Evolutionary conservation across 2,888 invertebrate genomes (phyloP), one percentile per base, ranked within the genome.

Genomic region (Metallyticus violacea): DNA sequence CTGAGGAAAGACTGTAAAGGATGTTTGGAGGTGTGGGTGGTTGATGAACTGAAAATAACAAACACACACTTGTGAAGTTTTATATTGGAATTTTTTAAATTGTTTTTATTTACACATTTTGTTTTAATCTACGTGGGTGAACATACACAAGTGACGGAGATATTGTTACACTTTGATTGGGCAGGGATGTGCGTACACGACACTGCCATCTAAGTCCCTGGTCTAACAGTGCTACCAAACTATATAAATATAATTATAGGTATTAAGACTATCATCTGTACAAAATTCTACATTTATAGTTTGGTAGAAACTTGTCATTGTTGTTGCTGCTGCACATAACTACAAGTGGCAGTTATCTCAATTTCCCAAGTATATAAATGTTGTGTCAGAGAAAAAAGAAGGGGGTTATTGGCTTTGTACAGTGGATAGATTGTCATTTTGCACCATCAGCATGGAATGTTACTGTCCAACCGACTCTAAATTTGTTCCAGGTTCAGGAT

Each of bases 201-300:
- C 9, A 62, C 77, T 27, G 85, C 85, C 85, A 85, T 77, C 77
- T 83, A 83, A 28, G 77, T 77, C 77, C 83, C 83, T 77, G 77
- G 76, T 81, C 85, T 80, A 85, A 80, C 85, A 80, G 28, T 26
- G 26, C 85, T 85, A 85, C 81, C 85, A 85, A 79, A 85, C 85
- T 85, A 85, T 85, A 78, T 85, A 30, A 26, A 79, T 30, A 26
- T 79, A 79, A 85, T 85, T 26, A 79, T 85, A 40, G 26, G 28
- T 25, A 26, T 77, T 77, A 29, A 30, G 79, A 84, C 62, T 27
- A 85, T 79, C n/a, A 83, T 85, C 85, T 88, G 88, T 88, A 88
- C 88, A 88, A 88, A 88, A 88, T 85, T 88, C 88, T 88, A 88
- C 88, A 88, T 85, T 62, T 87, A 80, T 62, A 62, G 40, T 62